Evolutionary conservation across 2,113 vertebrate species (phyloP).

Genomic region (Etheostoma cragini): DNA sequence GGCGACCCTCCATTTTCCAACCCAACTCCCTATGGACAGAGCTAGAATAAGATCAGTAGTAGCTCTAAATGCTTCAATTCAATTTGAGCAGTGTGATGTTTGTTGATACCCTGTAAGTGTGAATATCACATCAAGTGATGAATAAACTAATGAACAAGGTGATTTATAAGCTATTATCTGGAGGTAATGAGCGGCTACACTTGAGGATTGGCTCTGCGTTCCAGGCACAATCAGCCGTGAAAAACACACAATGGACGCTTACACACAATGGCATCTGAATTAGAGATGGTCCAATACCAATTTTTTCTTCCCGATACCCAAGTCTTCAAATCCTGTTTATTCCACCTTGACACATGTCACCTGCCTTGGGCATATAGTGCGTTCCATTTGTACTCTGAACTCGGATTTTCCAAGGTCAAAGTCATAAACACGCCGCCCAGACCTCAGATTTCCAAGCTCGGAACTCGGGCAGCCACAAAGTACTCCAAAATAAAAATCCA

Average conservation of each 20-base stretch:
- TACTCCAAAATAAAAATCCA: no score
- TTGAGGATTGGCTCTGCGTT: not conserved
- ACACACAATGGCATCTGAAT: not conserved
- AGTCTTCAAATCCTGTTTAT: not conserved
- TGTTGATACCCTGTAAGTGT: not conserved
- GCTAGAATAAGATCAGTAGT: conserved; percentile 7
- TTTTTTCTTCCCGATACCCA: no score
- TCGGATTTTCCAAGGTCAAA: no score
- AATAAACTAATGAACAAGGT: conserved; percentile 52
- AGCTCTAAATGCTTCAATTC: not conserved
- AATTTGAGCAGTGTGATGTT: not conserved
- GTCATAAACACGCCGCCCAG: no score
- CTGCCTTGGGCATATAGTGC: not conserved
- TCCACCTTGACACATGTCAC: conserved; percentile 5
- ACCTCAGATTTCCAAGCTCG: no score
- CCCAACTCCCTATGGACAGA: no score
- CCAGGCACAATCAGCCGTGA: not conserved
- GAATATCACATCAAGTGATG: conserved; percentile 41
- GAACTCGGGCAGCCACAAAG: no score
- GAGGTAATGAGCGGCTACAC: conserved; percentile 28
- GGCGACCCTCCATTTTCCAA: no score
- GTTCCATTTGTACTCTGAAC: no score
- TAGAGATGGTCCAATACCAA: no score
- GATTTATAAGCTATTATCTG: conserved; percentile 42
- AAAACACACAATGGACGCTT: not conserved